These are phyloP conservation scores for Montifringilla adamsi DNA, from an alignment of 2,113 vertebrate genomes.

Conservation along the genomic window DNA sequence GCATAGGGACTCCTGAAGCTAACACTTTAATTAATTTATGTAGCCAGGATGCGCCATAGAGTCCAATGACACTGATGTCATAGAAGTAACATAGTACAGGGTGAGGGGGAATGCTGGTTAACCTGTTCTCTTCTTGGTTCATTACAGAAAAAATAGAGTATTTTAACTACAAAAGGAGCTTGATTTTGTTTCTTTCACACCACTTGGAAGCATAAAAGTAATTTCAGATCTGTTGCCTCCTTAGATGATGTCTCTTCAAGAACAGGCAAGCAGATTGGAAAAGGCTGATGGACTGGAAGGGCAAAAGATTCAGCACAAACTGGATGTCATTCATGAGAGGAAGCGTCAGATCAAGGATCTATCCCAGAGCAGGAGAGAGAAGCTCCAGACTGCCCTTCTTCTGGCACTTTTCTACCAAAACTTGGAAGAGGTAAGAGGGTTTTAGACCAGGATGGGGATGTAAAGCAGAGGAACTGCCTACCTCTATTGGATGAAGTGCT, in stretches of 20 bases:
- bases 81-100: neutral
- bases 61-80: neutral
- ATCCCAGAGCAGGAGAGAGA: constrained; percentile 68
- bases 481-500: neutral
- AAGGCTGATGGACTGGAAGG: constrained; percentile 58
- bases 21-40: neutral
- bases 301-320: constrained; percentile 59
- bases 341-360: constrained; percentile 75
- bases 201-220: neutral
- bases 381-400: constrained; percentile 76
- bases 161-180: neutral
- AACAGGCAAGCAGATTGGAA: constrained; percentile 71
- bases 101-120: neutral
- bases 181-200: neutral
- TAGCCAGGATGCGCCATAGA: neutral
- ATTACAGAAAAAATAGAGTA: neutral
- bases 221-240: constrained; percentile 3
- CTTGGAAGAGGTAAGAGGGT: constrained; percentile 74
- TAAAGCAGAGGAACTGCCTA: neutral
- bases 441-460: neutral
- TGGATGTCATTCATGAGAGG: constrained; percentile 63
- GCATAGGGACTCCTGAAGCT: neutral
- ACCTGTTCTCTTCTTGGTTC: neutral
- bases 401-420: constrained; percentile 77
- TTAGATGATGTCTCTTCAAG: constrained; percentile 79